Conservation (phyloP, 2,888 invertebrate genomes). For the Mystacides longicornis region DNA sequence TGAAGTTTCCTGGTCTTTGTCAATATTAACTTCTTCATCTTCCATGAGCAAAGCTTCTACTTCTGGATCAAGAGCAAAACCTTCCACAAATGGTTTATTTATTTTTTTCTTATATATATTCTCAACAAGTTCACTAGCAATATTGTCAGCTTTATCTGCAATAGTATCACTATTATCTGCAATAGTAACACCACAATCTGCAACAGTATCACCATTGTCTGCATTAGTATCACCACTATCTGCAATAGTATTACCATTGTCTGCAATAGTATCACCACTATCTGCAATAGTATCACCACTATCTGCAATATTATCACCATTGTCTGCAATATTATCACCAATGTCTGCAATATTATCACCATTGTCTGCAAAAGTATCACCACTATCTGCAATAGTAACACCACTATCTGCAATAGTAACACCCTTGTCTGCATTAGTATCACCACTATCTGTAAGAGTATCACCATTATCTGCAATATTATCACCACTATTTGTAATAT, state of each 20-base stretch:
- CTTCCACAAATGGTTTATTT: constrained; percentile 3
- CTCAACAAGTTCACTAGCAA: not conserved
- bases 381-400: not conserved
- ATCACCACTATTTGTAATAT: not conserved
- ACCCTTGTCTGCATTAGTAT: not conserved
- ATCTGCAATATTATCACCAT: not conserved
- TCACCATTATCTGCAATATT: not conserved
- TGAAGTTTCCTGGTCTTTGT: constrained; percentile 13
- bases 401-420: not conserved
- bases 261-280: not conserved
- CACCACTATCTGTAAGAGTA: not conserved
- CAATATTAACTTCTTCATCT: constrained; percentile 8
- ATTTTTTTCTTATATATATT: not conserved
- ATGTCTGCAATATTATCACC: not conserved
- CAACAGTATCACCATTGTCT: not conserved
- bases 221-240: not conserved
- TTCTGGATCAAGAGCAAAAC: constrained; percentile 10
- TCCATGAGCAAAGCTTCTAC: constrained; percentile 18
- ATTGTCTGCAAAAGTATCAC: not conserved
- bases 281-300: not conserved
- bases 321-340: not conserved
- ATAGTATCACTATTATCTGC: not conserved
- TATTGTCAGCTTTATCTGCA: not conserved
- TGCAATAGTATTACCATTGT: not conserved
- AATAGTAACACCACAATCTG: not conserved